These are phyloP conservation scores for Epinephelus lanceolatus DNA, from an alignment of 2,113 vertebrate species.

Conservation along the genomic window DNA sequence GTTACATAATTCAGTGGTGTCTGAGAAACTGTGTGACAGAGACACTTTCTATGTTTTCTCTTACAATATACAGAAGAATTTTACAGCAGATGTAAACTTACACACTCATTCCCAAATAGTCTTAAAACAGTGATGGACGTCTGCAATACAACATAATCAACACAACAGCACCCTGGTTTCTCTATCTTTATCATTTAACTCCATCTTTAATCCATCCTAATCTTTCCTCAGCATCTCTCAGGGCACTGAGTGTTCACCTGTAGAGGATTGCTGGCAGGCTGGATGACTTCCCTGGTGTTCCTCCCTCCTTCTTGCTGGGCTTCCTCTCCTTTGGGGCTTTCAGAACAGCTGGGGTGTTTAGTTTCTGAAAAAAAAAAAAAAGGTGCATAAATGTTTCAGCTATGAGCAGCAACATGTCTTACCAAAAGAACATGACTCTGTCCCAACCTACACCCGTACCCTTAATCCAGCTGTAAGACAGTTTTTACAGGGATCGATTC, in stretches of 20 bases:
- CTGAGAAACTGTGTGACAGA: background rate
- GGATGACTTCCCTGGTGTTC: conserved; percentile 89
- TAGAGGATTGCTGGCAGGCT: conserved; percentile 93
- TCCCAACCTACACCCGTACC: too few species aligned
- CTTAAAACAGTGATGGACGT: background rate
- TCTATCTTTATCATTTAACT: background rate
- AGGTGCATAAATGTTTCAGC: background rate
- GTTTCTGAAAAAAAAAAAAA: conserved; percentile 85
- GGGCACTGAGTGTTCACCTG: conserved; percentile 86
- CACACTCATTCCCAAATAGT: background rate
- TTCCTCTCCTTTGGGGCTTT: conserved; percentile 97
- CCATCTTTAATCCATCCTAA: background rate
- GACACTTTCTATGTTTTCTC: background rate
- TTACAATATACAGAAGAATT: background rate
- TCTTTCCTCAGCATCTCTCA: background rate
- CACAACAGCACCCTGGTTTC: background rate
- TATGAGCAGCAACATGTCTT: background rate
- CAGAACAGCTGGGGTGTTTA: conserved; percentile 92
- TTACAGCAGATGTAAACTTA: background rate
- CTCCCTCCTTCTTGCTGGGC: conserved; percentile 97
- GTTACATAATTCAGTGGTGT: too few species aligned
- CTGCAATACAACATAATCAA: background rate
- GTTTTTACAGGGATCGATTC: background rate
- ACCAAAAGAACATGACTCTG: background rate
- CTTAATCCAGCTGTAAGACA: background rate